Evolutionary conservation across 2,113 vertebrate species (phyloP), one percentile per base, ranked within the genome.

Genomic region (Rousettus leschenaultii): DNA sequence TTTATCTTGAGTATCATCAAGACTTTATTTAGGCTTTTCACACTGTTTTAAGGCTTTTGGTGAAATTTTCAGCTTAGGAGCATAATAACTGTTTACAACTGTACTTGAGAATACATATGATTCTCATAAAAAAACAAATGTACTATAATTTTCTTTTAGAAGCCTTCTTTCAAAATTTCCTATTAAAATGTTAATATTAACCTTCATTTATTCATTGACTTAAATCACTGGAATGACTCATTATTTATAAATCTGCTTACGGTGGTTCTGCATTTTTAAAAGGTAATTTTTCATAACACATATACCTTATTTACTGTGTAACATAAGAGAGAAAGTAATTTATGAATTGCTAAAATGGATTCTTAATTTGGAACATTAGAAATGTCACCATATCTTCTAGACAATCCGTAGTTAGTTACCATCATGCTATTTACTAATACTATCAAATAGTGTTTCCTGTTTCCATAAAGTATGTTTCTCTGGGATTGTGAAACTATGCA

Each of bases 161-260:
- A 51, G 24, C 1, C 6, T 40, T 91, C 45, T 89, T 95, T 89
- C 15, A 83, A 86, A 95, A 84, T 75, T 75, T 53, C 13, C 38
- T 84, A 28, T 93, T 91, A 93, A 95, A 71, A 59, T 84, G 26
- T 90, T 95, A 90, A 90, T n/a, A 26, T 43, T 86, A 86, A 55
- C 35, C 51, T 96, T 95, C 74, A 65, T 30, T 70, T 92, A 53
- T 90, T 86, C 55, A 59, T 75, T 73, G 48, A 78, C 55, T 74
- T 91, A 75, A 68, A 80, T 95, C 70, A 82, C 61, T 53, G 53
- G 24, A 77, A 66, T 35, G 85, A 45, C 45, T 65, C 22, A n/a
- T 94, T 84, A 77, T 65, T 95, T 96, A 26, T 87, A 80, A 95
- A 87, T 55, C 30, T 4, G 40, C 77, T 89, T 59, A 70, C 43